Evolutionary conservation across 1,140 invertebrate species (phyloP).

Genomic region (Geopemphigus sp.): DNA sequence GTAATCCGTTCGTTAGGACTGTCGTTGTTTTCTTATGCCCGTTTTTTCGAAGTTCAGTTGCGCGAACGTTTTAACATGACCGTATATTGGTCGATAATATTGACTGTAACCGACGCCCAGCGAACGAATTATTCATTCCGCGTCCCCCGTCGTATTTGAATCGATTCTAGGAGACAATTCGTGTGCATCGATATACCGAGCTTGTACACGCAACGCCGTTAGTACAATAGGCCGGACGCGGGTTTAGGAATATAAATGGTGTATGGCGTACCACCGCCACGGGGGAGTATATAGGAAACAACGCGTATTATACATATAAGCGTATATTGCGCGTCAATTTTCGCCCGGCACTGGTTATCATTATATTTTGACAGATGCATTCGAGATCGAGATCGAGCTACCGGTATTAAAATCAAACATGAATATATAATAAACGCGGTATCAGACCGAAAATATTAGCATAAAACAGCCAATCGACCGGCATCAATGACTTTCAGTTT

Average conservation of each 20-base stretch:
- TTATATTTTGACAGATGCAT: constrained; percentile 37
- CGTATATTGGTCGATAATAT: no score
- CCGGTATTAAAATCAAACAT: constrained; percentile 27
- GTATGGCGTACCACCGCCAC: neutral
- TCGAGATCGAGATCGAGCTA: constrained; percentile 25
- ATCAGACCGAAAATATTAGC: constrained; percentile 28
- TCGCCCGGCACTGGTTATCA: constrained; percentile 24
- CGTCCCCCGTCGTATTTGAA: no score
- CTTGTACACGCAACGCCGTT: no score
- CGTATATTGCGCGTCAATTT: constrained; percentile 16
- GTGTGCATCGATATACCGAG: no score
- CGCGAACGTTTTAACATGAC: no score
- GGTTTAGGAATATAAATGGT: constrained; percentile 12
- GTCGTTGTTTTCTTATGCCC: no score
- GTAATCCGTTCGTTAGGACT: no score
- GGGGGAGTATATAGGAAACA: neutral
- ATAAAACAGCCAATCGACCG: constrained; percentile 12
- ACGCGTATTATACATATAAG: neutral
- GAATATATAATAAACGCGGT: neutral
- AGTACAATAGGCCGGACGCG: neutral
- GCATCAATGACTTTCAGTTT: constrained; percentile 31
- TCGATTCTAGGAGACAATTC: no score
- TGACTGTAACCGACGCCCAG: no score
- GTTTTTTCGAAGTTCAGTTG: no score
- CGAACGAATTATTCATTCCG: no score